phyloP scores from a whole-genome alignment of 2,888 invertebrate genomes.

The Empis stercorea region DNA sequence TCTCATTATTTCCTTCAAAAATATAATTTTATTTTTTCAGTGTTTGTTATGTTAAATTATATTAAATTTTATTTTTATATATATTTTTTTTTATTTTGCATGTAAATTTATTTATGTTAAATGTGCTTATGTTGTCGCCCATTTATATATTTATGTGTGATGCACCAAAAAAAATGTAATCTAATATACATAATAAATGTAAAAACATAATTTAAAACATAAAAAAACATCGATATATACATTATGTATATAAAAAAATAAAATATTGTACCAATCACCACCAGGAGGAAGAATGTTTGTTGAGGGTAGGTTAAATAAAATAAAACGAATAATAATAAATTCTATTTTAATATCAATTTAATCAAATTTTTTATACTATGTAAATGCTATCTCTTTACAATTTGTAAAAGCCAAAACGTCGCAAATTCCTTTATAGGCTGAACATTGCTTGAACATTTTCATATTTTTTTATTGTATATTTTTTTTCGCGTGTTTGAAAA shows the following conservation, averaged over 20 bases:
- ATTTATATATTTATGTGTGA: no score
- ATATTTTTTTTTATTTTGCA: slow-evolving; percentile 19
- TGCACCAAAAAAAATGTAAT: no score
- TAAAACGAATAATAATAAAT: no score
- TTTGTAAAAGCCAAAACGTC: background rate
- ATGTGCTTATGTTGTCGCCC: no score
- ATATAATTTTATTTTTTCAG: background rate
- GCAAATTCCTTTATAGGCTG: background rate
- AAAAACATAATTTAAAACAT: no score
- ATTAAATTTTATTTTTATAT: slow-evolving; percentile 17
- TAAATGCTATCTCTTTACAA: no score
- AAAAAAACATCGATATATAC: slow-evolving; percentile 23
- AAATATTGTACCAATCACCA: slow-evolving; percentile 22
- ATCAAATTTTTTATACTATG: no score
- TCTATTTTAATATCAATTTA: background rate
- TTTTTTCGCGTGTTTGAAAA: no score
- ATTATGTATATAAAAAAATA: no score
- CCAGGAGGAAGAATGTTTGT: slow-evolving; percentile 59
- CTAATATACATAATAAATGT: background rate
- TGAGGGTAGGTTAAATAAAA: slow-evolving; percentile 53
- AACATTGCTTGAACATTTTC: background rate
- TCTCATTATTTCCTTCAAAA: no score
- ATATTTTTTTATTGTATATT: no score
- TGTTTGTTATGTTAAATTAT: background rate
- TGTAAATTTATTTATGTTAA: slow-evolving; percentile 5